Evolutionary conservation across 2,888 invertebrate species (phyloP), one percentile per base, ranked within the genome.

Genomic region (Orthosia gothica): DNA sequence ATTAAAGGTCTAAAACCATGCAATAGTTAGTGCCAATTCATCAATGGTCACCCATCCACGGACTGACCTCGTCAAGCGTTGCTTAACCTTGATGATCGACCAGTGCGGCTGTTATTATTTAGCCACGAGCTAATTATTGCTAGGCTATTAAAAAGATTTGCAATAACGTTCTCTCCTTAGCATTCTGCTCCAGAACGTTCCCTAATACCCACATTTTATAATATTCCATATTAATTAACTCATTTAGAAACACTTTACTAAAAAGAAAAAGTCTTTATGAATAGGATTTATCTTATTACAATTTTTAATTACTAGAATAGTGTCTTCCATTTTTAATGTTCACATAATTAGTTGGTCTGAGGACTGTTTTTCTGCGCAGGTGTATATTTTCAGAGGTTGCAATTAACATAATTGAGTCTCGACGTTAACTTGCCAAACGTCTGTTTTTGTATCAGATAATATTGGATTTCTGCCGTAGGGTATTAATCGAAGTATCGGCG

Each of bases 371-470:
- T 70, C 47, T 63, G 54, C 58, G 62, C 79, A 77, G 83, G 87
- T 85, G 83, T 86, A 81, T 59, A 82, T 85, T 79, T 84, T 75
- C 66, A 67, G 74, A 76, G 78, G 81, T 81, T 72, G 70, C 81
- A 85, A 91, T 91, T 89, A 88, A 77, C 87, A 90, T 90, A 89
- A 90, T 87, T 88, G 83, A 71, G 70, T 59, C 54, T 20, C 61
- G 72, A 76, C 81, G 58, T 54, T 66, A 74, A 74, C 59, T 70
- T 74, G 49, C 64, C 71, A 76, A 67, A 74, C 55, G 69, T 66
- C 59, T 61, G 59, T 59, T 64, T 74, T 79, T 64, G 65, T 70
- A 79, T 58, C 52, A 50, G 71, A 57, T 70, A 65, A 63, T 69
- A 71, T 83, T 62, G 69, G 49, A 71, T 83, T 63, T 69, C 67